phyloP scores from a whole-genome alignment of 2,113 vertebrate species.

The Embiotoca jacksoni region DNA sequence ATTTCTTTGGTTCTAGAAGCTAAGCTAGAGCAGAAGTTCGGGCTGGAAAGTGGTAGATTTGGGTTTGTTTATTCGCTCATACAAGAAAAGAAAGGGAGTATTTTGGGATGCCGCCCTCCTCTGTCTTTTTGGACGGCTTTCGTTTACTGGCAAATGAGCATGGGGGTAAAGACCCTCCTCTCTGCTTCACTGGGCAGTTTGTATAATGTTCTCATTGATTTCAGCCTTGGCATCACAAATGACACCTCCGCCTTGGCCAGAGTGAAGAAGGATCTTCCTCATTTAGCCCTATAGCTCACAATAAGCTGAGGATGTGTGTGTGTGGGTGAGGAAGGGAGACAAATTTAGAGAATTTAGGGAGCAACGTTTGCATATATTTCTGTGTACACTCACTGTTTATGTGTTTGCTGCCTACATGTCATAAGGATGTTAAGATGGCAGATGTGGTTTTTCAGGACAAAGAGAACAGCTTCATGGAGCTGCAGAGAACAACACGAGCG shows the following conservation, averaged over 20 bases:
- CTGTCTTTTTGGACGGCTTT: slow-evolving; percentile 46
- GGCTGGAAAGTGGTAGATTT: slow-evolving; percentile 33
- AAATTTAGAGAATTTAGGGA: not conserved
- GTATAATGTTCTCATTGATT: slow-evolving; percentile 63
- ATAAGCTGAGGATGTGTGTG: slow-evolving; percentile 20
- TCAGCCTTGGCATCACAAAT: slow-evolving; percentile 55
- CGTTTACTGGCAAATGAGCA: slow-evolving; percentile 41
- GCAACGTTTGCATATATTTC: not conserved
- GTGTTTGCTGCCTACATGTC: slow-evolving; percentile 4
- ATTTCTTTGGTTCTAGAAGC: not conserved
- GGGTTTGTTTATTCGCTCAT: slow-evolving; percentile 25
- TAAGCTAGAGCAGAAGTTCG: slow-evolving; percentile 26
- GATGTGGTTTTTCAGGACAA: slow-evolving; percentile 30
- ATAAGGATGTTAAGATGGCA: slow-evolving; percentile 17
- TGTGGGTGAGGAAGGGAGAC: slow-evolving; percentile 5
- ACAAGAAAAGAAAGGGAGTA: slow-evolving; percentile 48
- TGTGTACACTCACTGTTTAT: not conserved
- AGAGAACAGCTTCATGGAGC: slow-evolving; percentile 19
- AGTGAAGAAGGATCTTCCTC: slow-evolving; percentile 63
- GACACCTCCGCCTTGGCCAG: slow-evolving; percentile 61
- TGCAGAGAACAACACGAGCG: slow-evolving; percentile 34
- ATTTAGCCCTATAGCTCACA: slow-evolving; percentile 58
- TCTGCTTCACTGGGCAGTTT: slow-evolving; percentile 44
- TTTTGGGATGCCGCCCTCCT: slow-evolving; percentile 54
- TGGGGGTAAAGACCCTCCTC: slow-evolving; percentile 39